Evolutionary conservation across 2,797 vertebrate genomes (phyloP).

Genomic region (Phrynocephalus vlangalii): DNA sequence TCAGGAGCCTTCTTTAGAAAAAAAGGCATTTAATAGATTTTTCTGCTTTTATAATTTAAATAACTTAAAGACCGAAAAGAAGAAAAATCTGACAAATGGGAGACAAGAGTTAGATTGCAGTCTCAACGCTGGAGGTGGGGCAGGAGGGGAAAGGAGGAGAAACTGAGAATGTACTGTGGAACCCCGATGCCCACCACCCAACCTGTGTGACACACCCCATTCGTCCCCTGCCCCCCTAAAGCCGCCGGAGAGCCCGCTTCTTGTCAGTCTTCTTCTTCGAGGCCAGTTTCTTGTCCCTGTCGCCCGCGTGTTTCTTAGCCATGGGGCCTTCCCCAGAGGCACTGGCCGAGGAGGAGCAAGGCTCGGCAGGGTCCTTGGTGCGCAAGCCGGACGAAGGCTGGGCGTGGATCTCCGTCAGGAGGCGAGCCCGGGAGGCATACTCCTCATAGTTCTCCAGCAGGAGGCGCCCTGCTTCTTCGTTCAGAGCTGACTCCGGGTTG

Average conservation of each 20-base stretch:
- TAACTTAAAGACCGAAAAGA: constrained; percentile 64
- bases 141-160: constrained; percentile 17
- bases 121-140: constrained; percentile 33
- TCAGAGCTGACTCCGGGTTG: constrained; percentile 92
- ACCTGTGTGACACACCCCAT: background rate
- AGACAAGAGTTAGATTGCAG: constrained; percentile 40
- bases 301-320: constrained; percentile 79
- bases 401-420: constrained; percentile 93
- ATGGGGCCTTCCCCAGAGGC: constrained; percentile 81
- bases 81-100: constrained; percentile 51
- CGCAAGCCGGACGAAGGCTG: constrained; percentile 41
- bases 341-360: constrained; percentile 56
- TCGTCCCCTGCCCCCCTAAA: constrained; percentile 77
- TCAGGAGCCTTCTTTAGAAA: constrained; percentile 33
- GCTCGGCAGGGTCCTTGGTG: constrained; percentile 46
- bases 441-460: constrained; percentile 93
- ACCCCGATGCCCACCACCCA: constrained; percentile 10
- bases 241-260: constrained; percentile 91
- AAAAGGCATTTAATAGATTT: constrained; percentile 56
- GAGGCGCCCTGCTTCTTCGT: constrained; percentile 91
- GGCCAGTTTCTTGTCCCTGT: constrained; percentile 82
- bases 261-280: constrained; percentile 95
- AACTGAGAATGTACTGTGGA: constrained; percentile 20
- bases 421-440: constrained; percentile 89
- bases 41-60: constrained; percentile 67